Percentiles rank a stretch among this genome's conserved stretches.
Evolutionary conservation across 2,888 invertebrate genomes (phyloP).

Genomic region (Caenorhabditis doughertyi): DNA sequence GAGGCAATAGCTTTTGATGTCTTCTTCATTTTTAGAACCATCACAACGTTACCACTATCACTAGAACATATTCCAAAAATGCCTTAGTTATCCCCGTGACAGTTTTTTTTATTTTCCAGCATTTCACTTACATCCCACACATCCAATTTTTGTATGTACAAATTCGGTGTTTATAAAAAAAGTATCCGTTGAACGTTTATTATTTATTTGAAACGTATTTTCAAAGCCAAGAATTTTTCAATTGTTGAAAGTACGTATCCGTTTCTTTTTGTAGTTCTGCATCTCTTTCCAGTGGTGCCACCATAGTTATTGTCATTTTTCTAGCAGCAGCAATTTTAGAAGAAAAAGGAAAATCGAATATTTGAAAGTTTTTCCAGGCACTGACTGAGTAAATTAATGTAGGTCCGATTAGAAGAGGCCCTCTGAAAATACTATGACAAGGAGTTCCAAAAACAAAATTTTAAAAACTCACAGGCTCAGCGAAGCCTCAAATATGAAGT

Average conservation of each 20-base stretch:
- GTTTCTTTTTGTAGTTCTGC: conserved; percentile 21
- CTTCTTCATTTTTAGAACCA: background rate
- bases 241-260: conserved; percentile 27
- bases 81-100: conserved; percentile 24
- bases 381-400: conserved; percentile 15
- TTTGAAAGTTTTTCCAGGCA: conserved; percentile 27
- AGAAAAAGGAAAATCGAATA: conserved; percentile 2
- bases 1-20: background rate
- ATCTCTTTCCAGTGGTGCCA: conserved; percentile 1
- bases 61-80: conserved; percentile 3
- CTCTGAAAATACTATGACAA: conserved; percentile 6
- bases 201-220: background rate
- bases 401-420: conserved; percentile 20
- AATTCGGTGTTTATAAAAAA: conserved; percentile 9
- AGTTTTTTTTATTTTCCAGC: background rate
- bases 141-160: conserved; percentile 29
- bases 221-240: conserved; percentile 19
- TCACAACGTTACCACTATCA: background rate
- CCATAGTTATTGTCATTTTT: conserved; percentile 5
- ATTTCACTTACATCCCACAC: conserved; percentile 3
- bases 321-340: conserved; percentile 9
- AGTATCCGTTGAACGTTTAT: too few species aligned
- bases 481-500: conserved; percentile 11
- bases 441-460: background rate
- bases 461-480: conserved; percentile 12